Conservation (phyloP, 2,797 vertebrate genomes). For the Euthynnus affinis region DNA sequence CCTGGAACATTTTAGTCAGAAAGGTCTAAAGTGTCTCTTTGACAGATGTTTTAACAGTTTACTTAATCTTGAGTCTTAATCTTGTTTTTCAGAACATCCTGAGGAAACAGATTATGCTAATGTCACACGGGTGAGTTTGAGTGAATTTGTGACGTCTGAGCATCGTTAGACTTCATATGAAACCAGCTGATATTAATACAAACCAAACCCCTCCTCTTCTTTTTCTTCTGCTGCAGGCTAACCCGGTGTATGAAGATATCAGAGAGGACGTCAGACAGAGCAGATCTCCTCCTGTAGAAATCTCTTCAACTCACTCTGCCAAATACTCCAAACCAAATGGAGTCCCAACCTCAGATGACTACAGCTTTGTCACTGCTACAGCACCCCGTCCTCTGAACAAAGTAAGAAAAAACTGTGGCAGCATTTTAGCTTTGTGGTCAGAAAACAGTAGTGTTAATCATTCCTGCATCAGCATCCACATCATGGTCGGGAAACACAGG, state of each 20-base stretch:
- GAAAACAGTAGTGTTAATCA: too few relatives aligned
- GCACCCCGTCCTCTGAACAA: neutral
- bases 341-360: neutral
- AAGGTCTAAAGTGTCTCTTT: too few relatives aligned
- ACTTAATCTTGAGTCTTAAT: too few relatives aligned
- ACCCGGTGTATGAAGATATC: neutral
- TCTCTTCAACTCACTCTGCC: neutral
- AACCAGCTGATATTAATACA: neutral
- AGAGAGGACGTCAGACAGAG: neutral
- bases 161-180: neutral
- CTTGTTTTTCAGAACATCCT: constrained; percentile 28
- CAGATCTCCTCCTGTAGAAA: neutral
- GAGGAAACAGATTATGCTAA: accelerated
- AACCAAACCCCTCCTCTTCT: neutral
- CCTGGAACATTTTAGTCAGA: too few relatives aligned
- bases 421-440: neutral
- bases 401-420: neutral
- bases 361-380: neutral
- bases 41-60: too few relatives aligned
- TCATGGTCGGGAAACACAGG: too few relatives aligned
- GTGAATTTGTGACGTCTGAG: neutral
- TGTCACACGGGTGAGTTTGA: constrained; percentile 11
- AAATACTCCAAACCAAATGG: neutral
- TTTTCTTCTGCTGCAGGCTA: neutral
- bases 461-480: too few relatives aligned